Conservation (phyloP, 2,797 vertebrate species). For the Zalophus californianus region DNA sequence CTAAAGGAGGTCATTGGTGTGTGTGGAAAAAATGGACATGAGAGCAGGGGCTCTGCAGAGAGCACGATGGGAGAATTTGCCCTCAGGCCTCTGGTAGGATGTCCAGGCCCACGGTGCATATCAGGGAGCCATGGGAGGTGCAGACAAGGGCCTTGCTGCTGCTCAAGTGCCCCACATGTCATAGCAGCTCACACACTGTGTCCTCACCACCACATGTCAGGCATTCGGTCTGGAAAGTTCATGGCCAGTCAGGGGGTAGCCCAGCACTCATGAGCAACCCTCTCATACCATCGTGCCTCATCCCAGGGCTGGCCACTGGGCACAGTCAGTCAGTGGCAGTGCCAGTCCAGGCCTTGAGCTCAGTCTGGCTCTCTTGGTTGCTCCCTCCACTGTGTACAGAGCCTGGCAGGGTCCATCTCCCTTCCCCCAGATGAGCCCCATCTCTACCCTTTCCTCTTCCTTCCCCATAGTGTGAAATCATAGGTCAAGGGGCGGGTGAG, state of each 20-base stretch:
- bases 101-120: not conserved
- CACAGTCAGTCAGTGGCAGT: fast-evolving
- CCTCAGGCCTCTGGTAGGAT: not conserved
- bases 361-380: not conserved
- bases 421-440: not conserved
- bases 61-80: not conserved
- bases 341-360: not conserved
- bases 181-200: fast-evolving
- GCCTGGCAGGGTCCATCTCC: not conserved
- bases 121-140: not conserved
- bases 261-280: not conserved
- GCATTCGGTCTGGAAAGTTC: not conserved
- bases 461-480: not conserved
- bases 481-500: not conserved
- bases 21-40: not conserved
- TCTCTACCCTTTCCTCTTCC: not conserved
- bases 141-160: fast-evolving
- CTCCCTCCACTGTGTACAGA: not conserved
- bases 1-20: not conserved
- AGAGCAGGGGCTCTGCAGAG: not conserved
- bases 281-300: too few relatives aligned
- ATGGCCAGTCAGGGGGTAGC: not conserved
- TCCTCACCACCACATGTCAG: not conserved
- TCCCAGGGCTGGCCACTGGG: not conserved
- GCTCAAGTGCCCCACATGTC: fast-evolving